Evolutionary conservation across 2,113 vertebrate species (phyloP).

Genomic region (Psilopogon haemacephalus): DNA sequence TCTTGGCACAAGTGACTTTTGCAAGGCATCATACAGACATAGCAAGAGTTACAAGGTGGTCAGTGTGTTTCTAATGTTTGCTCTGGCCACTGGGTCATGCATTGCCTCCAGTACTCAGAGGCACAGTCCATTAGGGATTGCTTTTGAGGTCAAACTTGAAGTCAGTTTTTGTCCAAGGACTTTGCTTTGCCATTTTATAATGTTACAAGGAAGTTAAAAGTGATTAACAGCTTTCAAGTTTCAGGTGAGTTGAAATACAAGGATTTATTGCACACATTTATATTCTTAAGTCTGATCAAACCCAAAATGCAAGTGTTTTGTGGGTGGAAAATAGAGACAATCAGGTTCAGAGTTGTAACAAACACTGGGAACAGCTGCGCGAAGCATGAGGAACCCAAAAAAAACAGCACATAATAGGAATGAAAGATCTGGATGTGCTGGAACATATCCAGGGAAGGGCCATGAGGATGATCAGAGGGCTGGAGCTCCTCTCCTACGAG

Average conservation of each 20-base stretch:
- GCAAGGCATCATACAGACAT: fast-evolving
- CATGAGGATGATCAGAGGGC: no score
- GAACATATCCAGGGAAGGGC: no score
- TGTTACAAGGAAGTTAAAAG: not conserved
- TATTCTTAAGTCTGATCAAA: not conserved
- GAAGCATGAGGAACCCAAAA: not conserved
- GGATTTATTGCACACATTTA: not conserved
- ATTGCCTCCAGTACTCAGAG: not conserved
- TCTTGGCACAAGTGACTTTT: not conserved
- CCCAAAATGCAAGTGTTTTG: not conserved
- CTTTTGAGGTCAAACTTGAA: not conserved
- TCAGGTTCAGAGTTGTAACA: not conserved
- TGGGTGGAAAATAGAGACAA: not conserved
- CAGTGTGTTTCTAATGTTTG: not conserved
- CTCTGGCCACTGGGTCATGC: not conserved
- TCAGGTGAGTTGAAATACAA: not conserved
- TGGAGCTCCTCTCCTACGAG: no score
- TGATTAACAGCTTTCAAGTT: not conserved
- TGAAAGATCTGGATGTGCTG: not conserved
- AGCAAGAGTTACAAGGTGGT: not conserved
- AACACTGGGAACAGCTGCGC: not conserved
- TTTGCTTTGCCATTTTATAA: not conserved
- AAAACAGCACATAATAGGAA: not conserved
- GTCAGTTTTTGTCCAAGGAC: not conserved
- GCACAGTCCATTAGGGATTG: not conserved